phyloP scores from a whole-genome alignment of 2,113 vertebrate species.

The Gallinago media region DNA sequence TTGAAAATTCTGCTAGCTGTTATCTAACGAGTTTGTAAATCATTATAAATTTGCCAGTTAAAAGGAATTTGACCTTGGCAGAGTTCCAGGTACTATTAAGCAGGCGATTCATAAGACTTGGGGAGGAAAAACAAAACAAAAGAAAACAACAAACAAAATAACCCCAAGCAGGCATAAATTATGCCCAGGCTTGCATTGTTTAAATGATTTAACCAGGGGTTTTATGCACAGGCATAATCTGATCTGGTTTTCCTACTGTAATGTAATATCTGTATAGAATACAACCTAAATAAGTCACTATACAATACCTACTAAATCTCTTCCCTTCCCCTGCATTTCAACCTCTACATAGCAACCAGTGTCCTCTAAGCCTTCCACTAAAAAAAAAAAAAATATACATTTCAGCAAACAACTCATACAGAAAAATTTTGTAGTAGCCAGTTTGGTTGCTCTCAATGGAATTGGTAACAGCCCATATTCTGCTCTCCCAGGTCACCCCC shows the following conservation, averaged over 20 bases:
- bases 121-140: background rate
- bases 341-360: background rate
- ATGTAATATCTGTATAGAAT: background rate
- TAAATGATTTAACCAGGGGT: background rate
- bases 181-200: background rate
- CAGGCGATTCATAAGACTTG: background rate
- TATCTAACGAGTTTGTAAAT: background rate
- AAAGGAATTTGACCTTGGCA: background rate
- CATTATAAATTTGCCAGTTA: background rate
- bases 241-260: background rate
- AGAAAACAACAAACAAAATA: background rate
- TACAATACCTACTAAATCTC: background rate
- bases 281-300: background rate
- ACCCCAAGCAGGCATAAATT: background rate
- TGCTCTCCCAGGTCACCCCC: background rate
- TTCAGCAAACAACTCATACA: background rate
- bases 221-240: background rate
- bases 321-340: background rate
- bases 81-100: background rate
- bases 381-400: background rate
- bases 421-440: background rate
- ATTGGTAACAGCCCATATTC: background rate
- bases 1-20: background rate
- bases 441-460: background rate
- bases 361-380: background rate